phyloP scores from a whole-genome alignment of 1,140 invertebrate species.

The Conus ventricosus region DNA sequence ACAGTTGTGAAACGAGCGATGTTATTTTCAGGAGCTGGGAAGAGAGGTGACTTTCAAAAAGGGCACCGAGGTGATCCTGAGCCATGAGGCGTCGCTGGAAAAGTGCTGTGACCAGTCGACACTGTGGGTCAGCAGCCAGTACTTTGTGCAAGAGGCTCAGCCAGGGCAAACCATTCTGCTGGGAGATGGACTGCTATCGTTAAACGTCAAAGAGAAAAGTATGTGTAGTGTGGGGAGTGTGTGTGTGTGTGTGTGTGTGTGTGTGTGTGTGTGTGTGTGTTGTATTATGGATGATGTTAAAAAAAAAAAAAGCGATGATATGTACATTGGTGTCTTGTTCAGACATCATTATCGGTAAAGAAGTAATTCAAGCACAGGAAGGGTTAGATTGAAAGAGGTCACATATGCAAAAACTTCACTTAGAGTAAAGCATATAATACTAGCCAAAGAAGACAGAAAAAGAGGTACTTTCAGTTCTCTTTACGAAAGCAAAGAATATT shows the following conservation, averaged over 20 bases:
- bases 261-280: not conserved
- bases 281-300: not conserved
- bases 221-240: not conserved
- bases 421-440: no score
- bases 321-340: no score
- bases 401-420: no score
- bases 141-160: conserved; percentile 72
- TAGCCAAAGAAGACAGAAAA: no score
- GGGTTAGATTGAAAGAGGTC: no score
- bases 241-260: not conserved
- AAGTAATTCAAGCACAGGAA: no score
- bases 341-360: no score
- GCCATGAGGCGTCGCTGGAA: conserved; percentile 86
- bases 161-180: conserved; percentile 45
- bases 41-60: conserved; percentile 92
- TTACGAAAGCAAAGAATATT: no score
- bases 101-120: conserved; percentile 85
- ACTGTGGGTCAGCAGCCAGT: conserved; percentile 91
- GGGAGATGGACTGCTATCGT: conserved; percentile 53
- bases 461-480: no score
- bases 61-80: conserved; percentile 89
- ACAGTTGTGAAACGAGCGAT: no score
- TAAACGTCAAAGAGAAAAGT: conserved; percentile 55
- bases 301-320: no score
- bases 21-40: conserved; percentile 51